These are phyloP conservation scores for Gymnobelideus leadbeateri DNA, from an alignment of 2,113 vertebrate species.

Conservation along the genomic window DNA sequence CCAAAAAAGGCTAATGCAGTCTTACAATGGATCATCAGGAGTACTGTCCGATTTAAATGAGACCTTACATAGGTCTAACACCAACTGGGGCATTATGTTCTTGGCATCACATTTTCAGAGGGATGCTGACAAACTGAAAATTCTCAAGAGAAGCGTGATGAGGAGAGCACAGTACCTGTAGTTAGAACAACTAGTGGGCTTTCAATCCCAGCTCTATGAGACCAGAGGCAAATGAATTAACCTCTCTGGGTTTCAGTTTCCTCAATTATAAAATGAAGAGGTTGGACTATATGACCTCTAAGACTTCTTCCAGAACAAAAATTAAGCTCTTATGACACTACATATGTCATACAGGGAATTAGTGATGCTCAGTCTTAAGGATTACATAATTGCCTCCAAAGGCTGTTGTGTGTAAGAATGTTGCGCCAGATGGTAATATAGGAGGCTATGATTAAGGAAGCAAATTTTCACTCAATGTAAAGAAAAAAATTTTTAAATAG, in stretches of 20 bases:
- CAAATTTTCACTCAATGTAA: neutral
- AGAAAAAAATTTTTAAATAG: neutral
- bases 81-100: neutral
- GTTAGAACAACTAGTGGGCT: neutral
- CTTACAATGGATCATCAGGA: neutral
- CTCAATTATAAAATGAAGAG: neutral
- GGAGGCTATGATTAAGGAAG: neutral
- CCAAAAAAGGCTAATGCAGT: neutral
- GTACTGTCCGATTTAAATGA: neutral
- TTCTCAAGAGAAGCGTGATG: neutral
- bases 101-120: neutral
- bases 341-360: too few species aligned
- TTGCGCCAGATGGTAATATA: neutral
- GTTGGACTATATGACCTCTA: neutral
- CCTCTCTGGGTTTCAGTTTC: neutral
- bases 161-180: neutral
- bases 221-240: neutral
- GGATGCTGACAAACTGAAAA: neutral
- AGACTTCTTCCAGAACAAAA: neutral
- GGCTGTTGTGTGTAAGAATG: too few species aligned
- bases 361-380: too few species aligned
- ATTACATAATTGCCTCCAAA: too few species aligned
- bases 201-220: neutral
- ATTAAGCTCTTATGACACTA: neutral
- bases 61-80: neutral